phyloP scores from a whole-genome alignment of 92 coral and sea anemone species.

The Porites cylindrica region DNA sequence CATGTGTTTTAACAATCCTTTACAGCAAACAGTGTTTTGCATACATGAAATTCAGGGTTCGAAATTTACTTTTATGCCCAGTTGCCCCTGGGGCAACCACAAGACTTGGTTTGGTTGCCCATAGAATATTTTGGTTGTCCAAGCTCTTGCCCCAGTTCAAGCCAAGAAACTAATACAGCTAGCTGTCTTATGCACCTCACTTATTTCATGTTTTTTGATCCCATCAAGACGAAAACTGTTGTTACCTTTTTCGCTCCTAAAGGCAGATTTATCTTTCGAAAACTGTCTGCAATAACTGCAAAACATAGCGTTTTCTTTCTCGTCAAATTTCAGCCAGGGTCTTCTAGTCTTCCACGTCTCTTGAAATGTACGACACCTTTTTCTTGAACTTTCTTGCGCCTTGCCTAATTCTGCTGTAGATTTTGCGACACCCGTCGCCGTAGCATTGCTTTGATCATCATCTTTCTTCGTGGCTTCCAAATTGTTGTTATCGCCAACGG shows the following conservation, averaged over 20 bases:
- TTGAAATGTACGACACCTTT: conserved; percentile 15
- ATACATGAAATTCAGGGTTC: too few relatives aligned
- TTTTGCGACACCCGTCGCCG: conserved; percentile 30
- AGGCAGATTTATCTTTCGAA: conserved; percentile 32
- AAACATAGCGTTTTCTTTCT: conserved; percentile 28
- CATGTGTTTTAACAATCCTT: too few relatives aligned
- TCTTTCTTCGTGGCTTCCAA: conserved; percentile 34
- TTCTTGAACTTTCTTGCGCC: conserved; percentile 33
- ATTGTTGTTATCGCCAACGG: conserved; percentile 31
- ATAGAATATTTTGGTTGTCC: too few relatives aligned
- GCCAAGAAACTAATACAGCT: too few relatives aligned
- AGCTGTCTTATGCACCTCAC: conserved; percentile 11
- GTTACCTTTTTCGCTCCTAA: background rate
- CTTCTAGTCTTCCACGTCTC: conserved; percentile 36
- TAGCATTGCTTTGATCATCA: conserved; percentile 8
- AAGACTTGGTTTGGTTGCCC: too few relatives aligned
- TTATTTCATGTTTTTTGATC: conserved; percentile 30
- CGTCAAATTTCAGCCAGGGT: conserved; percentile 44
- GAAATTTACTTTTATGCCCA: too few relatives aligned
- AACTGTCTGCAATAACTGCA: conserved; percentile 43
- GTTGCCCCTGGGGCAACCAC: too few relatives aligned
- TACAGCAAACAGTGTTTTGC: too few relatives aligned
- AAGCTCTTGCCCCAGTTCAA: too few relatives aligned
- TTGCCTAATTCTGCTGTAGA: conserved; percentile 33
- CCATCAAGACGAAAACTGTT: conserved; percentile 30